Percentiles rank a stretch among this genome's conserved stretches.
Evolutionary conservation across 2,113 vertebrate genomes (phyloP).

Genomic region (Dolichallabes microphthalmus): DNA sequence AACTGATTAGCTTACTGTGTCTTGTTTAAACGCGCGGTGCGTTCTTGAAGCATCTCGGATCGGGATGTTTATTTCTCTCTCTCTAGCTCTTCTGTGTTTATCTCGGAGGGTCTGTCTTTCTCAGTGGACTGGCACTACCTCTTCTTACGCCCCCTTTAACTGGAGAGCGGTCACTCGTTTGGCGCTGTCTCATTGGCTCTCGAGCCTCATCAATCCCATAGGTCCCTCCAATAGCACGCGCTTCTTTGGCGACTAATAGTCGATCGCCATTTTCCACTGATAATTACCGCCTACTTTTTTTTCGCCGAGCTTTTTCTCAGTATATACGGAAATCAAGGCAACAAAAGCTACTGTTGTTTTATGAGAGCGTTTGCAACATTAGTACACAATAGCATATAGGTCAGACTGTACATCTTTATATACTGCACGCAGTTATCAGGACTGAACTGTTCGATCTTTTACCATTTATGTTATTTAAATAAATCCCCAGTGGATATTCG

Average conservation of each 20-base stretch:
- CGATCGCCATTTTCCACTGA: slow-evolving; percentile 73
- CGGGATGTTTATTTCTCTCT: slow-evolving; percentile 71
- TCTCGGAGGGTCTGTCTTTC: slow-evolving; percentile 76
- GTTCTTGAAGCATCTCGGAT: slow-evolving; percentile 70
- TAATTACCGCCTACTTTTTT: slow-evolving; percentile 72
- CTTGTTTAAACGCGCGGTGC: slow-evolving; percentile 61
- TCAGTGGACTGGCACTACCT: slow-evolving; percentile 80
- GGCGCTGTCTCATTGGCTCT: slow-evolving; percentile 79
- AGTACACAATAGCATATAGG: neutral
- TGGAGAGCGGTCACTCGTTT: slow-evolving; percentile 75
- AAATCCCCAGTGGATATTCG: neutral
- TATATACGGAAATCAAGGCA: slow-evolving; percentile 53
- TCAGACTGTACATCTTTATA: too few species aligned
- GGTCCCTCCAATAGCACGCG: slow-evolving; percentile 73
- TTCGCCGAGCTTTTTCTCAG: slow-evolving; percentile 59
- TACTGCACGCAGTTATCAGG: neutral
- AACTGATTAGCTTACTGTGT: slow-evolving; percentile 69
- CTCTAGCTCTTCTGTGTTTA: slow-evolving; percentile 69
- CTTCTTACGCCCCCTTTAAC: slow-evolving; percentile 85
- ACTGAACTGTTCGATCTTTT: neutral
- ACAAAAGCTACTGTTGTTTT: slow-evolving; percentile 31
- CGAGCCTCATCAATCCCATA: slow-evolving; percentile 79
- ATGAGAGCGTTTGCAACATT: slow-evolving; percentile 3
- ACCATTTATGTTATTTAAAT: neutral
- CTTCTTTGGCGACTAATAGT: slow-evolving; percentile 72